Evolutionary conservation across 2,113 vertebrate genomes (phyloP).

Genomic region (Podarcis muralis): DNA sequence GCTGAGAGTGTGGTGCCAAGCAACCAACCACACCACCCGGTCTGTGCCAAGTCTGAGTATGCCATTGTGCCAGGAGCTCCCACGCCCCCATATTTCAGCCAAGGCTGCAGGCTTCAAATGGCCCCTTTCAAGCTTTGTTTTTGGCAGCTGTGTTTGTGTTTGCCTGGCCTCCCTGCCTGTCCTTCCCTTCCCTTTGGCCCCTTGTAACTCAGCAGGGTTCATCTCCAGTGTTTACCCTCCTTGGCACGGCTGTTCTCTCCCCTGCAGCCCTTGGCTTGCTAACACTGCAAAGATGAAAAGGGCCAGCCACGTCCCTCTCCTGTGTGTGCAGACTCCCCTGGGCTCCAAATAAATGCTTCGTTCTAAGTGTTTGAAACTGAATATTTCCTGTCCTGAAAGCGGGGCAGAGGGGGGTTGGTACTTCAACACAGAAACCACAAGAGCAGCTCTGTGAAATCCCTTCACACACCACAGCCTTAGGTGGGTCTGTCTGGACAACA

Average conservation of each 20-base stretch:
- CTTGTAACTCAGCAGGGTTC: slow-evolving; percentile 60
- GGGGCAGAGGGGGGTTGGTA: background rate
- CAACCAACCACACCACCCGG: slow-evolving; percentile 19
- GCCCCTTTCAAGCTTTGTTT: slow-evolving; percentile 70
- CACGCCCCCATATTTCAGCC: slow-evolving; percentile 12
- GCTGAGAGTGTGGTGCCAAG: background rate
- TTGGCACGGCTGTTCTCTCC: slow-evolving; percentile 42
- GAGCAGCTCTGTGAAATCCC: slow-evolving; percentile 43
- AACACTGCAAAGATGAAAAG: slow-evolving; percentile 71
- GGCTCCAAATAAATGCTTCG: slow-evolving; percentile 68
- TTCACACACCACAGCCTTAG: background rate
- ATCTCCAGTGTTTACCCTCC: slow-evolving; percentile 68
- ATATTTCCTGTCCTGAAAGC: slow-evolving; percentile 69
- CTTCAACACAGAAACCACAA: slow-evolving; percentile 5
- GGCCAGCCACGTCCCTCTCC: slow-evolving; percentile 46
- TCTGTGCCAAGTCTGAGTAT: slow-evolving; percentile 44
- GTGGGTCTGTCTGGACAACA: fast-evolving
- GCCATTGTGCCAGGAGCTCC: slow-evolving; percentile 3
- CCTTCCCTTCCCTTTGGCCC: slow-evolving; percentile 46
- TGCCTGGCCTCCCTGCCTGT: slow-evolving; percentile 60
- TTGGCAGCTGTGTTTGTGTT: slow-evolving; percentile 76
- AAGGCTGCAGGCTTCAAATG: slow-evolving; percentile 56
- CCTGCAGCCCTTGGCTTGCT: slow-evolving; percentile 38
- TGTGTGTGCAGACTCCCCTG: slow-evolving; percentile 59
- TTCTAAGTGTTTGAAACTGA: slow-evolving; percentile 65